phyloP scores from a whole-genome alignment of 2,113 vertebrate species.

The Fregetta grallaria region DNA sequence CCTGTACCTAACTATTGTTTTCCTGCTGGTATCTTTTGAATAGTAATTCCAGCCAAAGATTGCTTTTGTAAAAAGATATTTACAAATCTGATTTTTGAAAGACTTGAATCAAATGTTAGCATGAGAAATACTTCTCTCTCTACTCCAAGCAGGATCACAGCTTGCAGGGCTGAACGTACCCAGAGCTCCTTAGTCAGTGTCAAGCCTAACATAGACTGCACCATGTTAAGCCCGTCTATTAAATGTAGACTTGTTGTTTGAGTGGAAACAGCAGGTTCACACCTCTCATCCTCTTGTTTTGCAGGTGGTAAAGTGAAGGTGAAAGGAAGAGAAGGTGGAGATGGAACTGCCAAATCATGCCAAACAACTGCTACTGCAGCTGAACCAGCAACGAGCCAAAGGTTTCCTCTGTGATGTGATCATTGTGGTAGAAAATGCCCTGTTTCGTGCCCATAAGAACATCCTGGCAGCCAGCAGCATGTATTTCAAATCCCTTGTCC shows the following conservation, averaged over 20 bases:
- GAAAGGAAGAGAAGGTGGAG: slow-evolving; percentile 87
- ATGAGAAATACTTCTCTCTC: not conserved
- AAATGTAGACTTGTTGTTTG: not conserved
- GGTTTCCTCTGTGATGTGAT: slow-evolving; percentile 98
- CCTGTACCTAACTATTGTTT: not conserved
- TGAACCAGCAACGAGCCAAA: slow-evolving; percentile 99
- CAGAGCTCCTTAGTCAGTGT: slow-evolving; percentile 10
- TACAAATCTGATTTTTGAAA: not conserved
- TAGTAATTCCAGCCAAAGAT: not conserved
- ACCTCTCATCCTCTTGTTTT: slow-evolving; percentile 55
- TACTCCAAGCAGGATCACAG: slow-evolving; percentile 1
- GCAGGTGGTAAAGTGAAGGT: slow-evolving; percentile 85
- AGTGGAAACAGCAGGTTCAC: not conserved
- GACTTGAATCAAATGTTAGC: not conserved
- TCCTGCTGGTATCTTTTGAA: not conserved
- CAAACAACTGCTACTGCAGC: slow-evolving; percentile 98
- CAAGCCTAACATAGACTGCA: not conserved
- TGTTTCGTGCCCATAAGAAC: slow-evolving; percentile 98
- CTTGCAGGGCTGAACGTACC: not conserved
- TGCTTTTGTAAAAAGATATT: not conserved
- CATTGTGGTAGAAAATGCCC: slow-evolving; percentile 97
- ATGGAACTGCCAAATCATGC: slow-evolving; percentile 99
- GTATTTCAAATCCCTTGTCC: slow-evolving; percentile 97
- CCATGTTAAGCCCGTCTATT: not conserved
- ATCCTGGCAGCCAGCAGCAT: slow-evolving; percentile 97